Evolutionary conservation across 2,113 vertebrate species (phyloP).

Genomic region (Plecturocebus donacophilus): DNA sequence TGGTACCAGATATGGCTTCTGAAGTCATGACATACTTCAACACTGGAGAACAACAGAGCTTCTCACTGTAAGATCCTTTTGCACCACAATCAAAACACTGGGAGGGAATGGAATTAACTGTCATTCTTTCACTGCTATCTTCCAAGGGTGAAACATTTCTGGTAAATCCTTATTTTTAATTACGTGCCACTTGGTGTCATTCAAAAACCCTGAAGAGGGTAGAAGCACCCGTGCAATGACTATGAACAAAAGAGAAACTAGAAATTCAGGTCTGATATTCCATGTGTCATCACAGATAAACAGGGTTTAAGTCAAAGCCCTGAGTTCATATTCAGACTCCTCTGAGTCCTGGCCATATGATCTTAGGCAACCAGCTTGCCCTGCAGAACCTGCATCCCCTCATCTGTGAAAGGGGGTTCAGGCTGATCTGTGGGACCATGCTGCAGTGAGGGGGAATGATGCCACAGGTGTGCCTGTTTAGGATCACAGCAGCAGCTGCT

Average conservation of each 20-base stretch:
- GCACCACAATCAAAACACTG: neutral
- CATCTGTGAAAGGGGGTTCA: neutral
- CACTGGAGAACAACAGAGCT: neutral
- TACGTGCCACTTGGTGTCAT: neutral
- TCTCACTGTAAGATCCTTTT: neutral
- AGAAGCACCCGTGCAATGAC: neutral
- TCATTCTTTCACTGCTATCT: neutral
- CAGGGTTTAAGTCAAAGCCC: neutral
- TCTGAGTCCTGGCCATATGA: neutral
- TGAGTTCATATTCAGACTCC: neutral
- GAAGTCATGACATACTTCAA: neutral
- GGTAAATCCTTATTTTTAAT: slow-evolving; percentile 15
- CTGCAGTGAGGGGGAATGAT: fast-evolving
- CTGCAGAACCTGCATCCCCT: neutral
- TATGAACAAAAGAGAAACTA: neutral
- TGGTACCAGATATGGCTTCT: neutral
- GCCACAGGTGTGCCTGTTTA: neutral
- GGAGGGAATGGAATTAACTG: neutral
- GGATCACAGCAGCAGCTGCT: neutral
- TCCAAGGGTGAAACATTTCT: neutral
- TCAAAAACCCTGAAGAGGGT: neutral
- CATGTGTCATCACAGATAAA: too few species aligned
- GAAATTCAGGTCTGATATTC: too few species aligned
- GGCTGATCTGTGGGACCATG: neutral
- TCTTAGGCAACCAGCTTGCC: too few species aligned